Evolutionary conservation across 2,888 invertebrate genomes (phyloP), one percentile per base, ranked within the genome.

Genomic region (Polymixis lichenea): DNA sequence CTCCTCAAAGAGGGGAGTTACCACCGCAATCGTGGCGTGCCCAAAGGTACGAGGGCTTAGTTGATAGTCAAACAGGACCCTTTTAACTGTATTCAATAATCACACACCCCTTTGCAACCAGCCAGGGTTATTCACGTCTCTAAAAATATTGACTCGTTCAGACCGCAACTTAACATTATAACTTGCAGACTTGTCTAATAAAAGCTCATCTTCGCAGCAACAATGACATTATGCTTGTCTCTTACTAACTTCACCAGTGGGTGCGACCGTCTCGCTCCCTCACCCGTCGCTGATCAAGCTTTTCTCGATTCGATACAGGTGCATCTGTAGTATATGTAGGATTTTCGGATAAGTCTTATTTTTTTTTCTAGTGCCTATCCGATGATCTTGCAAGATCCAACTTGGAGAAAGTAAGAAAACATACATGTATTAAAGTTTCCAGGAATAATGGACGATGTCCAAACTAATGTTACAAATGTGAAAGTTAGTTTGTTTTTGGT

Each of bases 241-340:
- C 81, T 86, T 61, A 85, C 75, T 76, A 67, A 73, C 78, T 38
- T 32, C 0, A n/a, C 13, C 17, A 3, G 28, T 46, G 7, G 32
- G 9, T 72, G 58, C 1, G 17, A 11, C 69, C 74, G 9, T 81
- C 86, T 76, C 75, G 22, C 72, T 89, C 65, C 4, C 74, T 62
- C 83, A 32, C 69, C 49, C 66, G 82, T 53, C 79, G 87, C 86
- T 87, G 87, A 85, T 86, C 82, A 87, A 85, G 88, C 84, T 88
- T 88, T 85, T 87, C 82, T 86, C 72, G 72, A 87, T 84, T 87
- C 86, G 78, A 87, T 85, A 87, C 89, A 87, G 86, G 85, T 87
- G 85, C 86, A 86, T 75, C 72, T 72, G 61, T 69, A 87, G 88
- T 86, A 88, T 74, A 88, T 61, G 79, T 60, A 62, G 68, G 25